Evolutionary conservation across 2,888 invertebrate genomes (phyloP).

Genomic region (Zygaena filipendulae): DNA sequence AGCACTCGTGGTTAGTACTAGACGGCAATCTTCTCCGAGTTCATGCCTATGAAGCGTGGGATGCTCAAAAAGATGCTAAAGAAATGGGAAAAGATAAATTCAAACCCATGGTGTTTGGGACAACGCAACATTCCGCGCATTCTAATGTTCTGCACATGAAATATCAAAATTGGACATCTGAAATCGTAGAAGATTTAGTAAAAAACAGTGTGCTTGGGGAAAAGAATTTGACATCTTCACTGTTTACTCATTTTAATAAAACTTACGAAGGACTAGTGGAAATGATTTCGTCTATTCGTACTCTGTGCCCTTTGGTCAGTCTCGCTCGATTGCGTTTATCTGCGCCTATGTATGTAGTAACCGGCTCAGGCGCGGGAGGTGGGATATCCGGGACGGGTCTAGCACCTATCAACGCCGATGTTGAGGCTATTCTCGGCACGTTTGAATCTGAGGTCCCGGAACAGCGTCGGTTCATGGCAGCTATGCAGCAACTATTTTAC

Average conservation of each 20-base stretch:
- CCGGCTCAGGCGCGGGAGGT: conserved; percentile 69
- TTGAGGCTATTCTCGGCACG: conserved; percentile 81
- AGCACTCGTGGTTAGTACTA: conserved; percentile 80
- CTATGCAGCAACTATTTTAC: conserved; percentile 86
- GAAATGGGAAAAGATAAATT: conserved; percentile 50
- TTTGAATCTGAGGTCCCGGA: conserved; percentile 78
- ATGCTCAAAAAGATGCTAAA: conserved; percentile 45
- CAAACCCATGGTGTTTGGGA: conserved; percentile 74
- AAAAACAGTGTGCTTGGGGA: conserved; percentile 73
- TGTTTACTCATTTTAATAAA: conserved; percentile 73
- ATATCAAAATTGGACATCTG: conserved; percentile 74
- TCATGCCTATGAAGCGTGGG: conserved; percentile 75
- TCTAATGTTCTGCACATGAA: conserved; percentile 70
- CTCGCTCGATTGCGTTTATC: conserved; percentile 72
- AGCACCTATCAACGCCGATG: conserved; percentile 71
- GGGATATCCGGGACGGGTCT: conserved; percentile 45
- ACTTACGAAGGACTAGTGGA: conserved; percentile 76
- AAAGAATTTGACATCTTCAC: conserved; percentile 70
- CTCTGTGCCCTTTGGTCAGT: conserved; percentile 79
- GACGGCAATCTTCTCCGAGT: conserved; percentile 77
- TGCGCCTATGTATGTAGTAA: conserved; percentile 80
- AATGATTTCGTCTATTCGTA: conserved; percentile 82
- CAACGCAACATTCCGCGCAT: conserved; percentile 79
- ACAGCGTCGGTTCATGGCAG: conserved; percentile 78
- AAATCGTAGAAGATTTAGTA: conserved; percentile 72